Percentiles rank a stretch among this genome's conserved stretches.
Evolutionary conservation across 2,888 invertebrate species (phyloP).

Genomic region (Eumacrocentrus americanus): DNA sequence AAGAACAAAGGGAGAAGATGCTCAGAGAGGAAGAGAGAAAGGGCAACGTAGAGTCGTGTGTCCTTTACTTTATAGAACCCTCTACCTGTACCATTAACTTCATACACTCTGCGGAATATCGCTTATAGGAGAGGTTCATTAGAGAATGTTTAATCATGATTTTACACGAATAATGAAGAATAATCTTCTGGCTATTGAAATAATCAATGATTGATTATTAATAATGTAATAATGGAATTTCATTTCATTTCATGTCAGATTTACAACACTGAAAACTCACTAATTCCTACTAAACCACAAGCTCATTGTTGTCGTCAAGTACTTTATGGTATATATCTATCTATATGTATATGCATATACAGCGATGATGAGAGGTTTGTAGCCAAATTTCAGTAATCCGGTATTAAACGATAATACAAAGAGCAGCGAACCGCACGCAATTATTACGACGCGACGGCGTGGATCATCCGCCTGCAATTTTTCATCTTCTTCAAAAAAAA

Average conservation of each 20-base stretch:
- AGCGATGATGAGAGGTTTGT: conserved; percentile 3
- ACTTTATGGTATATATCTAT: conserved; percentile 1
- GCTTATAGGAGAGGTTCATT: no score
- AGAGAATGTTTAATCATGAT: no score
- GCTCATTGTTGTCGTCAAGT: neutral
- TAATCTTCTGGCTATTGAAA: no score
- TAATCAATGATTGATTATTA: no score
- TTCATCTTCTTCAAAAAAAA: no score
- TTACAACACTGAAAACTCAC: no score
- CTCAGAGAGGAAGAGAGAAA: neutral
- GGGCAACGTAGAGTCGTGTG: neutral
- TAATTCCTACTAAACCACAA: neutral
- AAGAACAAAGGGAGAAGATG: conserved; percentile 14
- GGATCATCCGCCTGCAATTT: conserved; percentile 12
- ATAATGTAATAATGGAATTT: no score
- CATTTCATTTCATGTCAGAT: no score
- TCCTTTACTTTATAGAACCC: neutral
- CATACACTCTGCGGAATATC: no score
- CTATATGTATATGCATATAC: neutral
- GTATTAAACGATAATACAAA: conserved; percentile 26
- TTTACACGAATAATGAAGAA: no score
- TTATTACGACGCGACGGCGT: conserved; percentile 20
- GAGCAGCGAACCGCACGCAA: conserved; percentile 24
- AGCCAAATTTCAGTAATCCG: conserved; percentile 27
- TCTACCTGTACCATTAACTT: neutral